Base-by-base conservation (phyloP, 2,113 vertebrate species). In the Thalassoma bifasciatum region DNA sequence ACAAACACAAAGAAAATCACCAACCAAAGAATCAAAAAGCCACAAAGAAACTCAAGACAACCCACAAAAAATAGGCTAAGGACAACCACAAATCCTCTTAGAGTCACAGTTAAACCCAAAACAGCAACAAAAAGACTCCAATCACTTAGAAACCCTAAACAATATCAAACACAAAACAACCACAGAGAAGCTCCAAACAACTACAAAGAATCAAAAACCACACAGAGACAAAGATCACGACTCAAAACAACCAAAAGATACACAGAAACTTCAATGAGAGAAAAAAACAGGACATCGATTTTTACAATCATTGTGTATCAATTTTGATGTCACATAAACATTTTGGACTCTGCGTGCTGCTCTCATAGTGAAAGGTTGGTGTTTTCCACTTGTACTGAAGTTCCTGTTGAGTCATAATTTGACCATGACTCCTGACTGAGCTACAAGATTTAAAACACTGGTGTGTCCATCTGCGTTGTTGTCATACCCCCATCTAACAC, bases 401-500 rank as follows among this genome's bases (percentile, higher is more conserved):
- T 4, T 0, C 13, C 42, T 21, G 34, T 14, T 22, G 38, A 51
- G 56, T 65, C 52, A 54, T 58, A 38, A 56, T 68, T 57, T 8
- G 5, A 40, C 64, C 34, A 53, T 2, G 61, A 37, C 46, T 59
- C 56, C 51, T 19, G 49, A 61, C 80, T 40, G 40, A 16, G 13
- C 51, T 53, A 37, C 21, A 36, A 76, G 71, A 75, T 71, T 60
- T 37, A 64, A 72, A 77, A 75, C 72, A 52, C 24, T 11, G 52
- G 46, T 42, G 58, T 52, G 66, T 68, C 84, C 71, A 40, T 82
- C 26, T 53, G 77, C 66, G 10, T 75, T 61, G 72, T 52, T 79
- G 62, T 77, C 86, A 75, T 87, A 85, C 70, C 71, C 73, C 50
- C 47, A 30, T 42, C 82, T 61, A 77, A 81, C 78, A 67, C 57